Conservation (phyloP, 1,140 invertebrate genomes). For the Daktulosphaira vitifoliae region DNA sequence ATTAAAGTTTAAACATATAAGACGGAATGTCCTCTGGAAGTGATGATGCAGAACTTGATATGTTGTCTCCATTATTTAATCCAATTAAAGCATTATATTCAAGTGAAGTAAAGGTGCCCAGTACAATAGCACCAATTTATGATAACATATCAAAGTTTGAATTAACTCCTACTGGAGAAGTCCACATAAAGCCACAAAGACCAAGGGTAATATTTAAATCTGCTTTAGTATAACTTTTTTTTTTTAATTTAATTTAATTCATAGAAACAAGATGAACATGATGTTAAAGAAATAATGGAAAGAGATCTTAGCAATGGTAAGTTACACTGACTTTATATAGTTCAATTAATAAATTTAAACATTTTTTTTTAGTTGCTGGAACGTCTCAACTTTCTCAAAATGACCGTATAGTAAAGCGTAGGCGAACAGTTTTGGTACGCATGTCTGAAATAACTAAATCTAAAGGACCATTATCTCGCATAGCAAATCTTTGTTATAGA, state of each 20-base stretch:
- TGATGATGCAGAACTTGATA: slow-evolving; percentile 53
- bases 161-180: slow-evolving; percentile 36
- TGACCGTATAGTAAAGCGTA: not conserved
- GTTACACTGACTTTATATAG: not conserved
- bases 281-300: not conserved
- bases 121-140: slow-evolving; percentile 48
- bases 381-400: not conserved
- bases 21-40: slow-evolving; percentile 29
- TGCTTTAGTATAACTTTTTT: no score
- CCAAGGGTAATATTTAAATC: not conserved
- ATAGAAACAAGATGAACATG: not conserved
- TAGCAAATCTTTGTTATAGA: not conserved
- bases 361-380: slow-evolving; percentile 1
- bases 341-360: not conserved
- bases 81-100: slow-evolving; percentile 57
- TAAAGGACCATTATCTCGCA: slow-evolving; percentile 12
- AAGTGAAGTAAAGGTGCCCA: slow-evolving; percentile 47
- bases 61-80: slow-evolving; percentile 56
- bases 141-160: slow-evolving; percentile 56
- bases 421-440: slow-evolving; percentile 3
- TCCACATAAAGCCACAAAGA: not conserved
- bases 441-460: slow-evolving; percentile 22
- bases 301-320: slow-evolving; percentile 10
- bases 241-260: not conserved
- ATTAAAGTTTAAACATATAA: no score